Conservation (phyloP, 2,888 invertebrate genomes). For the Fissipunctia ypsillon region DNA sequence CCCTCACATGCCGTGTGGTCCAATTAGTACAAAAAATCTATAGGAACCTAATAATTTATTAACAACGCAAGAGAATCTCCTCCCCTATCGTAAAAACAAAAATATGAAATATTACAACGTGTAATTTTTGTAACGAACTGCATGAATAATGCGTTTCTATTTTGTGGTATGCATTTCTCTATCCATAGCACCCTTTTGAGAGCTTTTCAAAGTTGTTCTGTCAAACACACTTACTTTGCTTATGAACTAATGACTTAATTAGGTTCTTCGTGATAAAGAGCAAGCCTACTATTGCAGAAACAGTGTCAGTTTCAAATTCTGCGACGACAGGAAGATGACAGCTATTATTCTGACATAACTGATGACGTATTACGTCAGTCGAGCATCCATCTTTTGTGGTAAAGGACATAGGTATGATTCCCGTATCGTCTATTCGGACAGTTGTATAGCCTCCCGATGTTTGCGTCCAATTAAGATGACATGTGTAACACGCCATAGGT, state of each 20-base stretch:
- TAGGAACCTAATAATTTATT: constrained; percentile 56
- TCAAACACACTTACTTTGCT: constrained; percentile 3
- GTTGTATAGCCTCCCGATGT: constrained; percentile 10
- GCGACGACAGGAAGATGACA: neutral
- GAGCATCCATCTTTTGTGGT: neutral
- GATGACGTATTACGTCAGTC: neutral
- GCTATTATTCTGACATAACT: neutral
- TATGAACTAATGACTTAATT: constrained; percentile 19
- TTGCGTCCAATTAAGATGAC: constrained; percentile 36
- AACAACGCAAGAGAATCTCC: constrained; percentile 45
- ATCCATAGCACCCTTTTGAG: neutral
- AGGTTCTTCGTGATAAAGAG: neutral
- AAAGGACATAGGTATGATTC: neutral
- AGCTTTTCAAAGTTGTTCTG: neutral
- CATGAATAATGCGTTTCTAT: constrained; percentile 22
- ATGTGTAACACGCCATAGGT: neutral
- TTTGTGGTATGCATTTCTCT: constrained; percentile 1
- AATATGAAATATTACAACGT: constrained; percentile 57
- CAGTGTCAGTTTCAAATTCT: neutral
- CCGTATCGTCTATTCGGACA: neutral
- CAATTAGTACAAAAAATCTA: constrained; percentile 69
- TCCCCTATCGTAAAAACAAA: constrained; percentile 41
- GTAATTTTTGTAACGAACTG: constrained; percentile 49
- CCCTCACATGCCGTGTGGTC: constrained; percentile 56
- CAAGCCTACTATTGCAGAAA: neutral